A percentile compares a stretch with the other conserved stretches of the same genome.
Conservation (phyloP, 2,888 invertebrate genomes). For the Dasysyrphus albostriatus region DNA sequence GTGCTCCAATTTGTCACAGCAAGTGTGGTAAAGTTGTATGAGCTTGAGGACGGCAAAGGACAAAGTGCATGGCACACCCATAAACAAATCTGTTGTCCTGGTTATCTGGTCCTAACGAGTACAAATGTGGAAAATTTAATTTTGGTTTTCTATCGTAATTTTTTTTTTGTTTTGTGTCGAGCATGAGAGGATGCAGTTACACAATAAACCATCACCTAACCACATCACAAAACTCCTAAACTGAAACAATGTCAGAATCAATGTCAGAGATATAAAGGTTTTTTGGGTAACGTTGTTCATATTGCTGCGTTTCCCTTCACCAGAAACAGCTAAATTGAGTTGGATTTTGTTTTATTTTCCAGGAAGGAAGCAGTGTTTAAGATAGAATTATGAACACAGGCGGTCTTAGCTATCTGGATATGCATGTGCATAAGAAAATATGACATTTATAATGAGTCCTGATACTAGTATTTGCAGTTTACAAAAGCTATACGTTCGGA, state of each 20-base stretch:
- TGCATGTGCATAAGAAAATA: background rate
- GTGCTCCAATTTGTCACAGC: constrained; percentile 22
- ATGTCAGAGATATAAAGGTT: background rate
- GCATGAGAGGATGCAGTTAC: constrained; percentile 7
- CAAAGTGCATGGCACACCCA: background rate
- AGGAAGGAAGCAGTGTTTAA: background rate
- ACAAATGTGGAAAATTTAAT: constrained; percentile 28
- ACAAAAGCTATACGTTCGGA: background rate
- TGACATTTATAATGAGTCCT: constrained; percentile 21
- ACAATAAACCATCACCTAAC: constrained; percentile 19
- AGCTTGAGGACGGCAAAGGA: background rate
- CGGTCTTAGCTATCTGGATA: background rate
- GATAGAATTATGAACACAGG: constrained; percentile 7
- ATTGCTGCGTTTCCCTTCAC: background rate
- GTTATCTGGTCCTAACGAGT: constrained; percentile 2
- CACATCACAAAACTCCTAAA: constrained; percentile 3
- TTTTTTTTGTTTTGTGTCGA: background rate
- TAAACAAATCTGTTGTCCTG: background rate
- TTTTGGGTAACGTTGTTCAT: background rate
- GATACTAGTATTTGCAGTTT: background rate
- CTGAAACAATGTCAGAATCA: constrained; percentile 2
- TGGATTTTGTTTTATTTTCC: background rate
- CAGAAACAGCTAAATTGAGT: background rate
- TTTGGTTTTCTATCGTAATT: constrained; percentile 2
- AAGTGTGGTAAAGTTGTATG: constrained; percentile 7